Percentiles rank a stretch among this genome's conserved stretches.
These are phyloP conservation scores for Synanthedon andrenaeformis DNA, from an alignment of 2,888 invertebrate genomes.

Conservation along the genomic window DNA sequence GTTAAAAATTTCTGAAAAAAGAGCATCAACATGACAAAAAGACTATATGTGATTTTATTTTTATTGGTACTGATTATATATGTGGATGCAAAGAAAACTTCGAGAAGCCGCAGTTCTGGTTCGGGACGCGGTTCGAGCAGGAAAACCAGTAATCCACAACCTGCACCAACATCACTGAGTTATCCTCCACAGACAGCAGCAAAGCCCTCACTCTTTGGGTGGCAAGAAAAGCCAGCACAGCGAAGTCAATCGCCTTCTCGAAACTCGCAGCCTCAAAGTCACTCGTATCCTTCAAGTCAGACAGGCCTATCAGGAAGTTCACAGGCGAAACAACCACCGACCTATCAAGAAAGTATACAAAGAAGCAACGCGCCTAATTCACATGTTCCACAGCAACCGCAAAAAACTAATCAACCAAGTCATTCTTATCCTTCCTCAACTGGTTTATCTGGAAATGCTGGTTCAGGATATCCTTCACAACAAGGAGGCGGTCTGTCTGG, in stretches of 20 bases:
- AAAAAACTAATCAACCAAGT: slow-evolving; percentile 22
- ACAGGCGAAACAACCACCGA: slow-evolving; percentile 15
- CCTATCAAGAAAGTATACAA: slow-evolving; percentile 24
- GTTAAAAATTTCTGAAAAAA: too few relatives aligned
- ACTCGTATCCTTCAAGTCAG: slow-evolving; percentile 18
- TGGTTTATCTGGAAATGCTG: slow-evolving; percentile 3
- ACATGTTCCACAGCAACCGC: slow-evolving; percentile 15
- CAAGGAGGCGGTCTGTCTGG: slow-evolving; percentile 24
- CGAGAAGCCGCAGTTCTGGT: slow-evolving; percentile 43
- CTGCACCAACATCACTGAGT: slow-evolving; percentile 52
- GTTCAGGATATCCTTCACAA: slow-evolving; percentile 9
- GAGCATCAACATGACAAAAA: slow-evolving; percentile 27
- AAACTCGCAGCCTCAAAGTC: slow-evolving; percentile 28
- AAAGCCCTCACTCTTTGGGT: slow-evolving; percentile 44
- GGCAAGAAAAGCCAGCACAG: slow-evolving; percentile 50
- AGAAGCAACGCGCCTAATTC: slow-evolving; percentile 33
- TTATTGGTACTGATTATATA: slow-evolving; percentile 22
- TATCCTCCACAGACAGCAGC: slow-evolving; percentile 36
- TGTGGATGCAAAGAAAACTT: slow-evolving; percentile 41
- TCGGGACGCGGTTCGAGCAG: slow-evolving; percentile 41
- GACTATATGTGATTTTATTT: slow-evolving; percentile 21
- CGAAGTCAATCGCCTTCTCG: slow-evolving; percentile 28
- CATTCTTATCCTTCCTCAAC: slow-evolving; percentile 42
- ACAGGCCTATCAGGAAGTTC: slow-evolving; percentile 16
- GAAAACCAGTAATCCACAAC: slow-evolving; percentile 42